Conservation (phyloP, 2,888 invertebrate genomes). For the Polydrusus pterygomalis region DNA sequence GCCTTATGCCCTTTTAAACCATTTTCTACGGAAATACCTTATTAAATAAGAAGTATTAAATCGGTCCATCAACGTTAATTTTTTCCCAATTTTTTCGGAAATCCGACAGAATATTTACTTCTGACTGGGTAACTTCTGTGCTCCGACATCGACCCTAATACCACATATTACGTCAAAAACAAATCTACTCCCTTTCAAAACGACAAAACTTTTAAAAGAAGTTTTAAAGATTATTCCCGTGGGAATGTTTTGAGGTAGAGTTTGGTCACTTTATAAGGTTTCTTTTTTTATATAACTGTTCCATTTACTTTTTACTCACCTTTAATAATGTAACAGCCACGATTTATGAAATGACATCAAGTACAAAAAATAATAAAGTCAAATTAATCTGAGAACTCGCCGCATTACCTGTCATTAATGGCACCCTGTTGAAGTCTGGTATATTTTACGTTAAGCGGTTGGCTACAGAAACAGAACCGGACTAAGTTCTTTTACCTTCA, state of each 20-base stretch:
- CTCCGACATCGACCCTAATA: constrained; percentile 20
- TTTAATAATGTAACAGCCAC: neutral
- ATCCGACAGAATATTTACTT: neutral
- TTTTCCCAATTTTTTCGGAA: neutral
- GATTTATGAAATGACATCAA: neutral
- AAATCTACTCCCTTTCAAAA: constrained; percentile 20
- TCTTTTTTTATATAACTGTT: neutral
- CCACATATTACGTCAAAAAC: constrained; percentile 16
- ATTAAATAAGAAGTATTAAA: neutral
- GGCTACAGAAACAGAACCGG: too few species aligned
- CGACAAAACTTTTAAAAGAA: neutral
- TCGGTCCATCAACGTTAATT: neutral
- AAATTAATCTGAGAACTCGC: too few species aligned
- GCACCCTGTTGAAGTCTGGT: too few species aligned
- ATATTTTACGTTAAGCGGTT: too few species aligned
- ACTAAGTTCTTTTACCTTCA: too few species aligned
- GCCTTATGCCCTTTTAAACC: too few species aligned
- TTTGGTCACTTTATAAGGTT: neutral
- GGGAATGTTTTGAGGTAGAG: constrained; percentile 2
- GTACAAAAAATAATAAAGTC: too few species aligned
- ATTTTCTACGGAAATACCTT: too few species aligned
- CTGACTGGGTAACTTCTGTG: constrained; percentile 14
- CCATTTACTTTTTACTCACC: neutral
- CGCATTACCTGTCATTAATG: too few species aligned
- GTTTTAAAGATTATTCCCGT: constrained; percentile 9